phyloP scores from a whole-genome alignment of 2,888 invertebrate species.

The Epinotia bilunana region DNA sequence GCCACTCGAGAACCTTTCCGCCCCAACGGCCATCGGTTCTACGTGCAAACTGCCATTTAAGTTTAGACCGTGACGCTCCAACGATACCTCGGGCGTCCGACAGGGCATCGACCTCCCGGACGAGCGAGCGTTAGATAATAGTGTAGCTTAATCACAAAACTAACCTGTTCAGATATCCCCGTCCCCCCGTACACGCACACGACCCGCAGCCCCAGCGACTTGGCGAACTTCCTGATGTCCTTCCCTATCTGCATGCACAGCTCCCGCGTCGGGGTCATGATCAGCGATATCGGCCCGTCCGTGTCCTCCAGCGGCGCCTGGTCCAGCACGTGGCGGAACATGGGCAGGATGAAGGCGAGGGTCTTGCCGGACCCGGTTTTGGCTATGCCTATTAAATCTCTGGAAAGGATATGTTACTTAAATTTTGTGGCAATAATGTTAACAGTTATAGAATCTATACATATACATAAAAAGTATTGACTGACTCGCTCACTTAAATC shows the following conservation, averaged over 20 bases:
- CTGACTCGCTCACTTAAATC: too few species aligned
- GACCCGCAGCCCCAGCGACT: conserved; percentile 92
- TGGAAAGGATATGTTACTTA: conserved; percentile 47
- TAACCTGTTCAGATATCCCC: conserved; percentile 94
- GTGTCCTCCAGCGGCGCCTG: conserved; percentile 97
- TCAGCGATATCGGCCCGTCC: conserved; percentile 98
- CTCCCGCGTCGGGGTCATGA: conserved; percentile 99
- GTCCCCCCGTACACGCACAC: conserved; percentile 99
- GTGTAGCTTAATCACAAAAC: conserved; percentile 10
- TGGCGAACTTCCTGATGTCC: conserved; percentile 98
- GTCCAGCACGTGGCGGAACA: conserved; percentile 98
- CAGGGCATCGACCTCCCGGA: too few species aligned
- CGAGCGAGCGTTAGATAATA: too few species aligned
- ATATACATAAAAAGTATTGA: too few species aligned
- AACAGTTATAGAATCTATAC: too few species aligned
- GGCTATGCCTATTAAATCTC: conserved; percentile 98
- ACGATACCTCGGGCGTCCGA: conserved; percentile 31
- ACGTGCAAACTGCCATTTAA: too few species aligned
- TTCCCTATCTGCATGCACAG: conserved; percentile 99
- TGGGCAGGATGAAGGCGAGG: conserved; percentile 97
- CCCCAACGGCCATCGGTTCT: too few species aligned
- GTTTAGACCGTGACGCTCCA: too few species aligned
- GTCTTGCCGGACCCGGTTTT: conserved; percentile 99
- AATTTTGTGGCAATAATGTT: too few species aligned
- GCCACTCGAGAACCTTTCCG: too few species aligned